These are phyloP conservation scores for Macrostomum lignano DNA, from an alignment of 1,140 invertebrate species.

Conservation along the genomic window DNA sequence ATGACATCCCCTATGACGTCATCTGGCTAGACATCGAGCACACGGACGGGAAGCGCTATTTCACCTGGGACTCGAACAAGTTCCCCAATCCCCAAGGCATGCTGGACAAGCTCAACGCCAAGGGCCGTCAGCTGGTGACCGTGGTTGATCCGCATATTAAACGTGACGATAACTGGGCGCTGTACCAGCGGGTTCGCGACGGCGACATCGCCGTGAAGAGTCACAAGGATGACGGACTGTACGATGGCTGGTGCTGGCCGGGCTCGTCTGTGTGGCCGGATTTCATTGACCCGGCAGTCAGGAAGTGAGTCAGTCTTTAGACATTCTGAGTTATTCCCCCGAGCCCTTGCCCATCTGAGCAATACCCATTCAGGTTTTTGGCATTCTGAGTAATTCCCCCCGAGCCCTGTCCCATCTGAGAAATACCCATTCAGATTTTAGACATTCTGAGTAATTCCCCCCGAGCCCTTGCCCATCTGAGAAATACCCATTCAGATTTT, in stretches of 20 bases:
- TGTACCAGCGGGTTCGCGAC: conserved; percentile 49
- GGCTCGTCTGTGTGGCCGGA: conserved; percentile 76
- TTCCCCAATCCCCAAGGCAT: conserved; percentile 62
- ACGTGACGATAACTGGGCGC: conserved; percentile 50
- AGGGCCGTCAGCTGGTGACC: conserved; percentile 64
- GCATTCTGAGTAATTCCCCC: no score
- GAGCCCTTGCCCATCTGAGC: no score
- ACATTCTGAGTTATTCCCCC: no score
- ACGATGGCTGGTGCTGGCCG: conserved; percentile 83
- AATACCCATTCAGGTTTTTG: no score
- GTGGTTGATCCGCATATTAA: conserved; percentile 98
- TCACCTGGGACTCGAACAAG: conserved; percentile 72
- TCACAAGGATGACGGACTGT: conserved; percentile 40
- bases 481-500: no score
- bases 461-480: no score
- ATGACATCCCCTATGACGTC: conserved; percentile 73
- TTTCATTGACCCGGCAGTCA: conserved; percentile 56
- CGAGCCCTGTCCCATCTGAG: no score
- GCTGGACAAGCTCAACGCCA: conserved; percentile 59
- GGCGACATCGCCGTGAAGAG: background rate
- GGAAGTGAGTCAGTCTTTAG: no score
- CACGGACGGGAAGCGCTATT: conserved; percentile 77
- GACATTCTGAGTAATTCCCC: no score
- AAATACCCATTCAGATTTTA: no score
- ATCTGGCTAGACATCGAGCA: conserved; percentile 98